phyloP scores from a whole-genome alignment of 2,113 vertebrate genomes.

The Picathartes gymnocephalus region DNA sequence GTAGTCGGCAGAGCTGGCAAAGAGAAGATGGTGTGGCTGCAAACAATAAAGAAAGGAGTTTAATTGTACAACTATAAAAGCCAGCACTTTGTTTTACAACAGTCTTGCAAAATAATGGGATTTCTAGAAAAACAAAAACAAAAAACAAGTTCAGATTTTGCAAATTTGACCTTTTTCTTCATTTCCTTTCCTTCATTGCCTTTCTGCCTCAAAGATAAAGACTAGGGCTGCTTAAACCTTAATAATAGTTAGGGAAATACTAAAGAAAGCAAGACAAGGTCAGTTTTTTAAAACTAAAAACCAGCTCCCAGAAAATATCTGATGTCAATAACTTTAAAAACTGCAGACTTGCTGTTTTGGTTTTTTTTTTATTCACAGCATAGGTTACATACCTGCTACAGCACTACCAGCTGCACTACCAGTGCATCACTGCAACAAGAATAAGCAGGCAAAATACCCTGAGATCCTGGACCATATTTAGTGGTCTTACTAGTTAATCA shows the following conservation, averaged over 20 bases:
- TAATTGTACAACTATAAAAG: not conserved
- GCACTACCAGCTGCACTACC: not conserved
- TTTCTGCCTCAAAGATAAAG: not conserved
- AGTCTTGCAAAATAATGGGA: not conserved
- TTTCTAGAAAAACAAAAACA: not conserved
- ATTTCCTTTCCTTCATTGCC: not conserved
- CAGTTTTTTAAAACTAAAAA: not conserved
- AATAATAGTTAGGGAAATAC: not conserved
- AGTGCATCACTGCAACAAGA: not conserved
- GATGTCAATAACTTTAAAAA: not conserved
- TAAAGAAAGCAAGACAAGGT: not conserved
- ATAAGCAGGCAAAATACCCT: not conserved
- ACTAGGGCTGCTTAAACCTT: not conserved
- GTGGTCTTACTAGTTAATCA: not conserved
- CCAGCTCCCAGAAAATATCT: not conserved
- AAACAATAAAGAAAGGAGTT: not conserved
- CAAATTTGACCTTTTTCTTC: not conserved
- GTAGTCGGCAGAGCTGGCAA: conserved; percentile 85
- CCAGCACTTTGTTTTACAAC: not conserved
- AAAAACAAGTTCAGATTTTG: not conserved
- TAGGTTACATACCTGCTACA: not conserved
- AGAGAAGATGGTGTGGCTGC: conserved; percentile 86
- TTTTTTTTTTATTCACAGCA: not conserved
- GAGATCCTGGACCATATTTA: not conserved
- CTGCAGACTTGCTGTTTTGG: not conserved